A percentile compares a stretch with the other conserved stretches of the same genome.
Conservation (phyloP, 1,140 invertebrate species). For the Branchinecta lindahli region DNA sequence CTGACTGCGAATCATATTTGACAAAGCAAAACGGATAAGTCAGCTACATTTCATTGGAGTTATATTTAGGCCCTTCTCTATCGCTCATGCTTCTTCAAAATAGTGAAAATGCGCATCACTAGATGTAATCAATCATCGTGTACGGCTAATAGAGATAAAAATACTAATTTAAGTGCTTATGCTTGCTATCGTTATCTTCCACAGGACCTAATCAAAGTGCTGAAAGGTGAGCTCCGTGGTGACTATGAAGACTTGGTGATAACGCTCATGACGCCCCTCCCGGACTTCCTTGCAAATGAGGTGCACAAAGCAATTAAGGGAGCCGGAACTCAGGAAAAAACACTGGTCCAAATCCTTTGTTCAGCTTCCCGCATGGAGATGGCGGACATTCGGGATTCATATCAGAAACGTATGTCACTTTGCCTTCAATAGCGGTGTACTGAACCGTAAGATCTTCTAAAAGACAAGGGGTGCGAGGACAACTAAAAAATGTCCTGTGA, state of each 20-base stretch:
- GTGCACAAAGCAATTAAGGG: slow-evolving; percentile 68
- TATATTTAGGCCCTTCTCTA: no score
- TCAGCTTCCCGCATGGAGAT: background rate
- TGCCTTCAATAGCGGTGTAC: no score
- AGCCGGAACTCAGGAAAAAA: slow-evolving; percentile 49
- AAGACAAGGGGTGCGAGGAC: no score
- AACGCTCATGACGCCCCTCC: slow-evolving; percentile 70
- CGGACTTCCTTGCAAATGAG: slow-evolving; percentile 71
- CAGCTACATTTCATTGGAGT: no score
- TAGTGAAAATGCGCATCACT: no score
- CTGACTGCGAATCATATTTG: no score
- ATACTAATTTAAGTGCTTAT: background rate
- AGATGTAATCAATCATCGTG: no score
- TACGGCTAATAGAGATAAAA: no score
- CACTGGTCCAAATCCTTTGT: background rate
- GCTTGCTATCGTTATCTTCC: slow-evolving; percentile 20
- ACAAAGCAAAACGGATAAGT: no score
- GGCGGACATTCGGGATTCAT: background rate
- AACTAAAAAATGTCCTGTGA: no score
- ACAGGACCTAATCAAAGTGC: slow-evolving; percentile 70
- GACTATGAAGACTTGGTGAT: slow-evolving; percentile 77
- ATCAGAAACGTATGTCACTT: background rate
- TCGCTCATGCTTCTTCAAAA: no score
- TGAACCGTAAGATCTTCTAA: no score
- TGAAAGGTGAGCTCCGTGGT: slow-evolving; percentile 77